Evolutionary conservation across 2,797 vertebrate species (phyloP), one percentile per base, ranked within the genome.

Genomic region (Cygnus olor): DNA sequence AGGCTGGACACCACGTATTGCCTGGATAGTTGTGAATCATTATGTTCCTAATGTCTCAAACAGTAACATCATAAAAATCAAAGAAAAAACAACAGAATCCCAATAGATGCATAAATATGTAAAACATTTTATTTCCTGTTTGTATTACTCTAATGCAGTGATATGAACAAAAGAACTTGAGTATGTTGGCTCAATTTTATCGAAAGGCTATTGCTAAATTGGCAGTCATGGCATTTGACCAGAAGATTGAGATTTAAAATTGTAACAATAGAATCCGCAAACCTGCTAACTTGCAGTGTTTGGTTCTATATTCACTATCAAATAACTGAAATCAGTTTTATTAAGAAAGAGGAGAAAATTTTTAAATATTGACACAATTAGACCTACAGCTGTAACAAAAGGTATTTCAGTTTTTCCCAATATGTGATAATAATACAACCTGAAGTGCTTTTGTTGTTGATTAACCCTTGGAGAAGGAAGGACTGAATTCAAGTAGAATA

Each of bases 21-120:
- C 44, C 45, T 90, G 85, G 78, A 30, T 95, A 93, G 92, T 72
- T 94, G 88, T 72, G 72, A 83, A 28, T 80, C 61, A 96, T 96
- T 93, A 89, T 80, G 94, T 90, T 93, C 60, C 49, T 95, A 38
- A 89, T 97, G 85, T 96, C 93, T 95, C 72, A 92, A 96, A 87
- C 78, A 89, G 49, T 88, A 82, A 90, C n/a, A 25, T 95, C 93
- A 93, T 69, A 88, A 95, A 90, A 69, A 94, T 30, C 32, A 83
- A 61, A 78, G 42, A 36, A 87, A 71, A 6, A n/a, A 6, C 2
- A 30, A 27, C 8, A 71, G 77, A 80, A 60, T 56, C 7, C 74
- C 80, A 95, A 84, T 45, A 95, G 63, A 74, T 85, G 69, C 73
- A 49, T 87, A 73, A 88, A 81, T 77, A 95, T 82, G 17, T 82